Evolutionary conservation across 2,888 invertebrate species (phyloP), one percentile per base, ranked within the genome.

Genomic region (Campoplex nolae): DNA sequence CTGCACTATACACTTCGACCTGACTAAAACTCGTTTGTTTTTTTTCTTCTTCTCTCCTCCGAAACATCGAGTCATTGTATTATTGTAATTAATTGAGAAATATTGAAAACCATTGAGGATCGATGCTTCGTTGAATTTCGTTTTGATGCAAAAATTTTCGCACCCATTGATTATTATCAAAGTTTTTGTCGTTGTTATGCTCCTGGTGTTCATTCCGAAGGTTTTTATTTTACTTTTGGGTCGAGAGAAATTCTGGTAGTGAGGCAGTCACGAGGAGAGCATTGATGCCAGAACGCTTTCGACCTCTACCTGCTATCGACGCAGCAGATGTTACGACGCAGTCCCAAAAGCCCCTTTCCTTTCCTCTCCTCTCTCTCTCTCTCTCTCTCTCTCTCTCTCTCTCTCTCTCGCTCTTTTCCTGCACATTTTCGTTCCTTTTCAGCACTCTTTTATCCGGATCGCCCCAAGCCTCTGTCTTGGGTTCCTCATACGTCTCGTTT

Each of bases 311-410:
- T 85, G 80, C 84, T 81, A 80, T 38, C 48, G 54, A 62, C 32
- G 23, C 23, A 54, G 81, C 84, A 85, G 84, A 85, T 85, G 84
- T 85, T 85, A 65, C 84, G 80, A 80, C 38, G 38, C 75, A 80
- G n/a, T 51, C 84, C 73, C 58, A 35, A 85, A 77, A 45, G 38
- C 62, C 13, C 48, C n/a, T 48, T 62, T 9, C 42, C 42, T 42
- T 7, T 42, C 9, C 42, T 23, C 8, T 42, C n/a, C 42, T 42
- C 42, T 67, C 65, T 13, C 54, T 13, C 73, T 56, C 67, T 23
- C 23, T 23, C 6, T 13, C 58, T 42, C 84, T 58, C n/a, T n/a
- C 42, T 23, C 8, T 42, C 42, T 42, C 42, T 67, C 65, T 13
- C 54, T 13, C 73, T 56, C 67, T 23, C 23, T 23, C 6, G n/a